phyloP scores from a whole-genome alignment of 2,888 invertebrate species.

The Flexamia atlantica region DNA sequence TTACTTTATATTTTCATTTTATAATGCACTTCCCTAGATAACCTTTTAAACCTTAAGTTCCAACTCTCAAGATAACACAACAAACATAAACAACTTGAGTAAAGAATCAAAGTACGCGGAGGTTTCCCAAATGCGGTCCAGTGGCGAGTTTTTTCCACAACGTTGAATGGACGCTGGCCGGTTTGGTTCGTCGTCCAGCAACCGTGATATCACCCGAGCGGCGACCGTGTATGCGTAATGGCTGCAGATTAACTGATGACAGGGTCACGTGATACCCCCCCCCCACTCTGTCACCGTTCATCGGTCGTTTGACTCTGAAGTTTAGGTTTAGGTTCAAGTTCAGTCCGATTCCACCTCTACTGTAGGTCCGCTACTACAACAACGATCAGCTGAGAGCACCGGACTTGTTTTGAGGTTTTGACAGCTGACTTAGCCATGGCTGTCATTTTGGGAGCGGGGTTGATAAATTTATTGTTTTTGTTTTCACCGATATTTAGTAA shows the following conservation, averaged over 20 bases:
- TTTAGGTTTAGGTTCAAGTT: neutral
- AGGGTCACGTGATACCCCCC: conserved; percentile 4
- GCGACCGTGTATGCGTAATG: neutral
- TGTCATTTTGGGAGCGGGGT: neutral
- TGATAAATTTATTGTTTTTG: conserved; percentile 17
- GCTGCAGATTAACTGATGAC: neutral
- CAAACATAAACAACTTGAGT: too few species aligned
- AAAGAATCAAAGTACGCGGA: neutral
- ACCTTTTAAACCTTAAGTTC: too few species aligned
- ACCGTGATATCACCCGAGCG: too few species aligned
- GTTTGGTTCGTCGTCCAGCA: neutral
- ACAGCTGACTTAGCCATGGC: conserved; percentile 11
- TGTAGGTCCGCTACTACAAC: too few species aligned
- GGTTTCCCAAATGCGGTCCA: neutral
- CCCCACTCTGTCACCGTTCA: neutral
- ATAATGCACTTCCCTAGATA: too few species aligned
- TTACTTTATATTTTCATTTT: too few species aligned
- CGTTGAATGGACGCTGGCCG: neutral
- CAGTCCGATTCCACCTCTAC: neutral
- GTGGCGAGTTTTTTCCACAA: neutral
- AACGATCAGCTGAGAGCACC: neutral
- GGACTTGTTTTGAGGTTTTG: neutral
- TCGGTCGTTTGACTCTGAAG: neutral
- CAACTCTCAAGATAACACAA: too few species aligned
- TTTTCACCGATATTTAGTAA: neutral